phyloP scores from a whole-genome alignment of 1,140 invertebrate species.

The Pachypeltis micranthus region DNA sequence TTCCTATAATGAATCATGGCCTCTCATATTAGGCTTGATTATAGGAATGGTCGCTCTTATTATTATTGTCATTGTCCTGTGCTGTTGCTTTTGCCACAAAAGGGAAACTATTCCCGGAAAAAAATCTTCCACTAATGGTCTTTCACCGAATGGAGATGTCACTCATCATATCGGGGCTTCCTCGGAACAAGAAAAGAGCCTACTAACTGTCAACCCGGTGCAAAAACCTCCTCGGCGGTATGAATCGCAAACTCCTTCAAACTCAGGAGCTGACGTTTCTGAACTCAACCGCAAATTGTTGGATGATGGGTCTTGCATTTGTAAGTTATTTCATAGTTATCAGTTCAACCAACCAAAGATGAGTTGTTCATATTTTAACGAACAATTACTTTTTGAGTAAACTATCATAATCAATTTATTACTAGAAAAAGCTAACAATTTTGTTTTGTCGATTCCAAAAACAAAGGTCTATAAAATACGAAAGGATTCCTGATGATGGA shows the following conservation, averaged over 20 bases:
- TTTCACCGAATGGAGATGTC: conserved; percentile 29
- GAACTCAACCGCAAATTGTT: conserved; percentile 64
- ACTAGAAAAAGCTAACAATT: too few relatives aligned
- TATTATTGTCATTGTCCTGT: conserved; percentile 47
- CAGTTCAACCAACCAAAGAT: too few relatives aligned
- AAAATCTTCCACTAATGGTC: conserved; percentile 20
- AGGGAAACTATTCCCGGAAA: conserved; percentile 42
- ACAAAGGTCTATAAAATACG: too few relatives aligned
- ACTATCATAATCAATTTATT: too few relatives aligned
- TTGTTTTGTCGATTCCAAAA: too few relatives aligned
- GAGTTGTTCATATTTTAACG: too few relatives aligned
- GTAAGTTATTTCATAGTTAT: conserved; percentile 37
- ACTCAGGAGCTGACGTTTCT: conserved; percentile 58
- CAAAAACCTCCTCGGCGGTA: conserved; percentile 61
- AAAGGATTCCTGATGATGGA: too few relatives aligned
- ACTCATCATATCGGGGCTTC: conserved; percentile 22
- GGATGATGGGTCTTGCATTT: conserved; percentile 54
- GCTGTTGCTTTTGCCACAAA: conserved; percentile 50
- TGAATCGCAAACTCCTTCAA: conserved; percentile 42
- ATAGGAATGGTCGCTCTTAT: conserved; percentile 34
- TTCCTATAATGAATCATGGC: conserved; percentile 35
- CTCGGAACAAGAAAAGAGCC: conserved; percentile 51
- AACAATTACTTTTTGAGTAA: too few relatives aligned
- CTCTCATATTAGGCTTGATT: conserved; percentile 36
- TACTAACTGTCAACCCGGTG: conserved; percentile 69